A percentile compares a stretch with the other conserved stretches of the same genome.
Conservation (phyloP, 2,797 vertebrate genomes). For the Malurus splendens region DNA sequence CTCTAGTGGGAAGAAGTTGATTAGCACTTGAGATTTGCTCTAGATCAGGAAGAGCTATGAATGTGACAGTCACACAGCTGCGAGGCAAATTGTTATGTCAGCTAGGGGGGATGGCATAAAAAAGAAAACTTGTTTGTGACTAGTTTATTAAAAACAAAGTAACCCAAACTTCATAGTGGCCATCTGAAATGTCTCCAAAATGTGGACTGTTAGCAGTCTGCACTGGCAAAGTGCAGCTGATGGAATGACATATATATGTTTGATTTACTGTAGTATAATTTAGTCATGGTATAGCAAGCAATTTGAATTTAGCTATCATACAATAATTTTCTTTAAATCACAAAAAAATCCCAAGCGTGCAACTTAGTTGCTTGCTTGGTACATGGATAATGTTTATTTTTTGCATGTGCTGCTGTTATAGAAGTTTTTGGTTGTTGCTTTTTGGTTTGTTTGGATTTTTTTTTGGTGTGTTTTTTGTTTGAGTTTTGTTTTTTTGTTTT, state of each 20-base stretch:
- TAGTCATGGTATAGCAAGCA: fast-evolving
- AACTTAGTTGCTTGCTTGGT: background rate
- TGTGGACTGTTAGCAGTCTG: background rate
- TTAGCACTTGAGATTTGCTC: background rate
- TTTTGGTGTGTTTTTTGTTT: background rate
- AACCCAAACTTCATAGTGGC: fast-evolving
- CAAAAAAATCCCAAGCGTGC: background rate
- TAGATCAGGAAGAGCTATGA: background rate
- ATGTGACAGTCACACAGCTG: background rate
- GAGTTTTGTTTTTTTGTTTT: too few species aligned
- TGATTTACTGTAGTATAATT: background rate
- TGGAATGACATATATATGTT: background rate
- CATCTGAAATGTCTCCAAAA: background rate
- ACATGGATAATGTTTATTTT: background rate
- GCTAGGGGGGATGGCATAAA: background rate
- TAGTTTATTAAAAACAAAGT: background rate
- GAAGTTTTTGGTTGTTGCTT: background rate
- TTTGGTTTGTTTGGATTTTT: background rate
- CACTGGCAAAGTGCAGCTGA: background rate
- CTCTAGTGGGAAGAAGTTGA: background rate
- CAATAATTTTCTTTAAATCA: background rate
- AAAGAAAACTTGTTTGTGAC: background rate
- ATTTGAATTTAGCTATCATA: background rate
- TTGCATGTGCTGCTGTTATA: background rate
- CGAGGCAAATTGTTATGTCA: fast-evolving